Evolutionary conservation across 2,113 vertebrate species (phyloP), one percentile per base, ranked within the genome.

Genomic region (Phylloscopus trochilus): DNA sequence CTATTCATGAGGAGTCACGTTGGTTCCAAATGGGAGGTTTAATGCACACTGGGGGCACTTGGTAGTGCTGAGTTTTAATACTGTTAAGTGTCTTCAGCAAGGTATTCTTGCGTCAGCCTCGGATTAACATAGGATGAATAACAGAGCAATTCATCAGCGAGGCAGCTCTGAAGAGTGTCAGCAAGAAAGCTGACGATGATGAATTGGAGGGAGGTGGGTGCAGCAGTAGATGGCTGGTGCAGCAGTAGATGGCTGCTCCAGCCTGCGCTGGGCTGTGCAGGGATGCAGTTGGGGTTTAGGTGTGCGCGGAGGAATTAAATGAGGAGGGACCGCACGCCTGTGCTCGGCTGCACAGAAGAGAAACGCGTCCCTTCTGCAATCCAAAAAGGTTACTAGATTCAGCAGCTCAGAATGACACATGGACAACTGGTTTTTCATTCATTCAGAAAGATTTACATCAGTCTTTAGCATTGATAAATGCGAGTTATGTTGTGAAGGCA

Each of bases 121-220:
- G 33, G 90, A 94, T 98, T 92, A 95, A 88, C 81, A 83, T 91
- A 41, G 90, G 87, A 70, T 95, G 96, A 97, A 96, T 96, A 96
- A 94, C 76, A 74, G 93, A 93, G 96, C 94, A 95, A 89, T 96
- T 96, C 78, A 91, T 98, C 92, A 97, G 63, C 49, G 5, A 22
- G 92, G 91, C 91, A 93, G 74, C 87, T 89, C 87, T 80, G 91
- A 97, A 67, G 90, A 96, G 68, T 96, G 96, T 96, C 94, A 96
- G 92, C 93, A 87, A 88, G 91, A 92, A 95, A 79, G 93, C 93
- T 94, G 96, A 66, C 24, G 84, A 33, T 87, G 90, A 92, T 96
- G 72, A 90, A 96, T 92, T 85, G 93, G 51, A 13, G 68, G 60
- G 94, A 89, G 89, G 33, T 59, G 77, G 93, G 43, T 82, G 93